Evolutionary conservation across 2,888 invertebrate genomes (phyloP).

Genomic region (Drosophila atripex): DNA sequence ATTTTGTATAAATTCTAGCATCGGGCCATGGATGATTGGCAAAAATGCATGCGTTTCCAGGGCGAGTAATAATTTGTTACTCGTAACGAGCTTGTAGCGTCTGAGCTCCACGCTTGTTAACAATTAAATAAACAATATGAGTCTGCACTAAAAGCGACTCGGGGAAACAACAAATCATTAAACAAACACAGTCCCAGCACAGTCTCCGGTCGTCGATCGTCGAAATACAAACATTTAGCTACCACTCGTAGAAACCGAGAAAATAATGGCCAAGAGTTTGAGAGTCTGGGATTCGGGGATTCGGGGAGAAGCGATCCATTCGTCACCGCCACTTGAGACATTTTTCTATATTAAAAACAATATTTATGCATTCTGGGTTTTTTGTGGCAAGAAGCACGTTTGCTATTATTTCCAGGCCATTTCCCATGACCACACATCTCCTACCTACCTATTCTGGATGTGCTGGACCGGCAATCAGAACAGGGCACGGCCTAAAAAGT

Average conservation of each 20-base stretch:
- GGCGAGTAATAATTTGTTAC: slow-evolving; percentile 71
- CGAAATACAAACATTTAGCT: slow-evolving; percentile 61
- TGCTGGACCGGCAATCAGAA: slow-evolving; percentile 28
- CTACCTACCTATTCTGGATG: slow-evolving; percentile 53
- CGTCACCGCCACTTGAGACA: slow-evolving; percentile 73
- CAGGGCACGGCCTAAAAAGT: slow-evolving; percentile 23
- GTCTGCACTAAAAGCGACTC: slow-evolving; percentile 48
- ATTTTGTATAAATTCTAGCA: slow-evolving; percentile 72
- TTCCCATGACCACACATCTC: slow-evolving; percentile 75
- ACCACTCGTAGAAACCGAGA: slow-evolving; percentile 42
- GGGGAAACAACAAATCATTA: slow-evolving; percentile 74
- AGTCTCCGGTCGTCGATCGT: slow-evolving; percentile 38
- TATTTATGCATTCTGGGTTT: slow-evolving; percentile 72
- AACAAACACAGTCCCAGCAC: slow-evolving; percentile 69
- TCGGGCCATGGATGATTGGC: slow-evolving; percentile 64
- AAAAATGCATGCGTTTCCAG: slow-evolving; percentile 55
- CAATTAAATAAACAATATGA: slow-evolving; percentile 80
- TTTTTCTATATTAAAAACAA: slow-evolving; percentile 69
- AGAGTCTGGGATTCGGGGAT: slow-evolving; percentile 1
- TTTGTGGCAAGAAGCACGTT: slow-evolving; percentile 62
- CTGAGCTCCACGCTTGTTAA: slow-evolving; percentile 70
- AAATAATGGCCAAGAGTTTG: background rate
- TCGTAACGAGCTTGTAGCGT: slow-evolving; percentile 66
- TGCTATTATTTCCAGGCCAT: slow-evolving; percentile 75
- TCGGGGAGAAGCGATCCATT: slow-evolving; percentile 36